Conservation (phyloP, 1,140 invertebrate species). For the Vanessa tameamea region DNA sequence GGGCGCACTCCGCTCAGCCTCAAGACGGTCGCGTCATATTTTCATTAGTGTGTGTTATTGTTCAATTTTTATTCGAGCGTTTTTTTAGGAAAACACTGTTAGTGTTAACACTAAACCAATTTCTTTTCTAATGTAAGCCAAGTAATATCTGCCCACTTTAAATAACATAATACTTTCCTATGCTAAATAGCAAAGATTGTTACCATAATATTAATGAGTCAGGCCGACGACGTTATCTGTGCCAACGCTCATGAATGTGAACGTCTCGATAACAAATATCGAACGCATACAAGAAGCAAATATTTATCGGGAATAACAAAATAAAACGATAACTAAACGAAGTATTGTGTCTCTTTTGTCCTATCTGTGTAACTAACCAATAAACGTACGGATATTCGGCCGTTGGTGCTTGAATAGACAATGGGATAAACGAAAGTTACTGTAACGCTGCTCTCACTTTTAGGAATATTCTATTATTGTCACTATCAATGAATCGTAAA, state of each 20-base stretch:
- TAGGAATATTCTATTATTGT: background rate
- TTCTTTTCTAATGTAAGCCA: background rate
- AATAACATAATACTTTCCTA: slow-evolving; percentile 7
- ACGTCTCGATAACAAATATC: slow-evolving; percentile 50
- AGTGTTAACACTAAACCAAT: too few species aligned
- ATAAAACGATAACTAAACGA: slow-evolving; percentile 42
- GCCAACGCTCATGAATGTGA: slow-evolving; percentile 45
- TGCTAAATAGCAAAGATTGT: background rate
- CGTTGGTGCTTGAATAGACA: slow-evolving; percentile 15
- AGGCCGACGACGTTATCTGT: slow-evolving; percentile 51
- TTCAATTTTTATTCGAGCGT: too few species aligned
- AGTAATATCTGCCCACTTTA: background rate
- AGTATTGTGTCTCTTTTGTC: slow-evolving; percentile 21
- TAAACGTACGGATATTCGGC: slow-evolving; percentile 11
- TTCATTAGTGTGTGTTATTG: too few species aligned
- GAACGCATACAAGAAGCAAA: slow-evolving; percentile 47
- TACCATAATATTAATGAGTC: slow-evolving; percentile 28
- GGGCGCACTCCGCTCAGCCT: too few species aligned
- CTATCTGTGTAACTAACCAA: slow-evolving; percentile 8
- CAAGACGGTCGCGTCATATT: too few species aligned
- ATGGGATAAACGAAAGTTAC: slow-evolving; percentile 21
- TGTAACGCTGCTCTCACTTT: background rate
- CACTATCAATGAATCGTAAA: background rate
- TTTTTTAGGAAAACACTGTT: too few species aligned
- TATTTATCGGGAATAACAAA: slow-evolving; percentile 47